These are phyloP conservation scores for Dendrophyllia cribrosa DNA, from an alignment of 64 coral and sea anemone species.

Conservation along the genomic window DNA sequence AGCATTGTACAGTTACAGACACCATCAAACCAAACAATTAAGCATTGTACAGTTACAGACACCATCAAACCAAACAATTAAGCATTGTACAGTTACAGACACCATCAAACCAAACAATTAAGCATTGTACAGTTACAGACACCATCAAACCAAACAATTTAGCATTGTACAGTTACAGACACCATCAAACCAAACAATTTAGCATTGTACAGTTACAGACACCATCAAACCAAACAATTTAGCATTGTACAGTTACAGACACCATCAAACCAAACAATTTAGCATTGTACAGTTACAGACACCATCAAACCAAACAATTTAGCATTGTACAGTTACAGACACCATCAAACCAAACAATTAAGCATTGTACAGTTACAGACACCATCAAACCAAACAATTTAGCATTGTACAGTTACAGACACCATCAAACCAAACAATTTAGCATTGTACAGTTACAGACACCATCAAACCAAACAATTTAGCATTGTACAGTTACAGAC, in stretches of 20 bases:
- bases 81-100: constrained; percentile 6
- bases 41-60: constrained; percentile 6
- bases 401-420: constrained; percentile 6
- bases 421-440: constrained; percentile 30
- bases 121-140: constrained; percentile 6
- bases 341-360: constrained; percentile 25
- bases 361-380: constrained; percentile 6
- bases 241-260: constrained; percentile 6
- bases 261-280: constrained; percentile 30
- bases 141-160: constrained; percentile 30
- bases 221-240: constrained; percentile 30
- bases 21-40: constrained; percentile 25
- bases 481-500: constrained; percentile 6
- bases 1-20: constrained; percentile 6
- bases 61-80: constrained; percentile 25
- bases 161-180: constrained; percentile 6
- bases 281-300: constrained; percentile 6
- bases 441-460: constrained; percentile 6
- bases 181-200: constrained; percentile 30
- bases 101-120: constrained; percentile 25
- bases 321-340: constrained; percentile 6
- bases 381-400: constrained; percentile 30
- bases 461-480: constrained; percentile 30
- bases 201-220: constrained; percentile 6
- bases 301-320: constrained; percentile 30